Base-by-base conservation (phyloP, 2,888 invertebrate genomes). In the Ypsolopha sequella region DNA sequence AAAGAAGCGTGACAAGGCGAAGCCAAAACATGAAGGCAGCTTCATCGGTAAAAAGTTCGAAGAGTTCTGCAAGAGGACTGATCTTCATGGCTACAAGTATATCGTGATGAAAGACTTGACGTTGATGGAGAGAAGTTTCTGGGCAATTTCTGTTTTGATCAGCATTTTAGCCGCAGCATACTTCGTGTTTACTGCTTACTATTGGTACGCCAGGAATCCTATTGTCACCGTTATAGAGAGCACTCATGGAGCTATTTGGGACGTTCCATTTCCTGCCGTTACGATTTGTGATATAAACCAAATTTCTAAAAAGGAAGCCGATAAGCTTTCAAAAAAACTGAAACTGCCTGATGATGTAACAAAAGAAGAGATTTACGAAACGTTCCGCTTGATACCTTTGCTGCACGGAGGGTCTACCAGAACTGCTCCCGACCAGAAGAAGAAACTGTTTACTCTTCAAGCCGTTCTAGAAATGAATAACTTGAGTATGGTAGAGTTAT, bases 51-150 rank as follows among this genome's bases (percentile, higher is more conserved):
- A 24, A 24, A 24, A 24, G 24, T 24, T 24, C 4, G 24, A 24
- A 24, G 24, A 24, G 4, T 24, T 24, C 24, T 24, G 24, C 24
- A 24, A 24, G 24, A 24, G 89, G 33, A 93, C 93, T 0, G 90
- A 91, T 55, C 72, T 93, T 50, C 93, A 93, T 62, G 93, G 93
- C 0, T 92, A 91, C 60, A 91, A 90, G 62, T 92, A 91, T 60
- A 90, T 92, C 36, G 89, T 89, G 3, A 88, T 90, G 62, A 78
- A 86, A 38, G 88, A 89, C 41, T 86, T 90, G 34, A 88, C 82
- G 41, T 62, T 67, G 7, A 57, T 73, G 39, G 92, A 92, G 70
- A 88, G 90, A 63, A 68, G 75, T 52, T 72, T 80, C 58, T 92
- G 92, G 93, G 78, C 86, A 0, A 43, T 85, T 0, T 81, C 89